Base-by-base conservation (phyloP, 2,888 invertebrate genomes). In the Choristoneura rosaceana region DNA sequence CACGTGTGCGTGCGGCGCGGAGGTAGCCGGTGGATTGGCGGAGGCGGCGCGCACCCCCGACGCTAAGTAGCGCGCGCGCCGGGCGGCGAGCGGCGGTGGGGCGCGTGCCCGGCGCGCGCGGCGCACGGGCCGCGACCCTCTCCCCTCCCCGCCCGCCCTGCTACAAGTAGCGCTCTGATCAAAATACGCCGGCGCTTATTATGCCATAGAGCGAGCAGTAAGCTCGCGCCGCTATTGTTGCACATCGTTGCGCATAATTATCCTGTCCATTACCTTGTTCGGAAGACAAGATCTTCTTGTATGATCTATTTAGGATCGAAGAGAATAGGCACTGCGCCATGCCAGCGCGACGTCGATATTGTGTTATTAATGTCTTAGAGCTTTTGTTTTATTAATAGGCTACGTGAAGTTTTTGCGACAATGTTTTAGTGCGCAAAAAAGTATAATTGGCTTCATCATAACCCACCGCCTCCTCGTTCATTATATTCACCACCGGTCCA, bases 41-140 rank as follows among this genome's bases (percentile, higher is more conserved):
- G 90, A 90, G 93, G 92, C 91, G 94, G 94, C 95, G 94, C 94
- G 94, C 95, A 95, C 95, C 95, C 95, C 95, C 94, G 90, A 87
- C 92, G 94, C 95, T 95, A 95, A 94, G 95, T 93, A 95, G 86
- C 85, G 88, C 87, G 88, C 83, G 90, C 83, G 87, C 83, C 82
- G 85, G 85, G 82, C 83, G 77, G 83, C 83, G 82, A 78, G 87
- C 86, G 84, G 88, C 87, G 86, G 87, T 85, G 91, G 89, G 91
- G 92, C 92, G 92, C 91, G 87, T 83, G 90, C 92, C 91, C 87
- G 84, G 88, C 92, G 91, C 89, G 87, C 88, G 86, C 87, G 83
- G 84, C 82, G 84, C 87, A 84, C 83, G 82, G 83, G 78, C 82
- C 84, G 83, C 83, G 79, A 83, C 80, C 81, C 78, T 76, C 78